These are phyloP conservation scores for Prunella himalayana DNA, from an alignment of 2,113 vertebrate species.

Conservation along the genomic window DNA sequence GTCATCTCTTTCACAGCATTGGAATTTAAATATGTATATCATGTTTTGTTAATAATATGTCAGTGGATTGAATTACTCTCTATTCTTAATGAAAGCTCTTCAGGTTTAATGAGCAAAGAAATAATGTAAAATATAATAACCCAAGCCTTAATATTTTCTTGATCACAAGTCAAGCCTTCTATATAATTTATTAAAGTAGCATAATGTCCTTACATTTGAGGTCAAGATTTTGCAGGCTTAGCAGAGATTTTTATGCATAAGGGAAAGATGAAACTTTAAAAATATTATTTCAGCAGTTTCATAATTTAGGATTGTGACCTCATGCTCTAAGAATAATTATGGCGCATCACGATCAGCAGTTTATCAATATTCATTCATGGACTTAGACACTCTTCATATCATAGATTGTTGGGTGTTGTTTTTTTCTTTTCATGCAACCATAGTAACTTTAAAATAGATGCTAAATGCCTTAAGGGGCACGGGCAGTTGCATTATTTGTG, in stretches of 20 bases:
- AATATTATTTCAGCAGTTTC: conserved; percentile 71
- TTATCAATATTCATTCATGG: conserved; percentile 51
- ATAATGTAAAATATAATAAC: conserved; percentile 33
- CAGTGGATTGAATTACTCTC: conserved; percentile 25
- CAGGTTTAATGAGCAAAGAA: conserved; percentile 50
- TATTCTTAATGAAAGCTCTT: conserved; percentile 26
- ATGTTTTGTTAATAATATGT: conserved; percentile 32
- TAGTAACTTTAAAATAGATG: not conserved
- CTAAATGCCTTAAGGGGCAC: not conserved
- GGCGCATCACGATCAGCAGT: conserved; percentile 19
- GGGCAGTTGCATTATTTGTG: not conserved
- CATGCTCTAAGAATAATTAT: conserved; percentile 58
- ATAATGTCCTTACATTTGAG: conserved; percentile 66
- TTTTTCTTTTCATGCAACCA: not conserved
- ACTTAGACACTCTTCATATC: not conserved
- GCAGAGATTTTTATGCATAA: conserved; percentile 63
- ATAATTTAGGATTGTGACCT: conserved; percentile 61
- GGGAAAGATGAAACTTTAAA: conserved; percentile 68
- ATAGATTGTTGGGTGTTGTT: not conserved
- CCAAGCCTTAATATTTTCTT: conserved; percentile 62
- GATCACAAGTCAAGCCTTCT: conserved; percentile 62
- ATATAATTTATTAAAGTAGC: conserved; percentile 67
- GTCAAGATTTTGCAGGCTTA: conserved; percentile 66
- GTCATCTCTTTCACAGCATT: not conserved
- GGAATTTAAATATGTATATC: not conserved